Percentiles rank a stretch among this genome's conserved stretches.
Conservation (phyloP, 2,113 vertebrate species). For the Spermophilus dauricus region DNA sequence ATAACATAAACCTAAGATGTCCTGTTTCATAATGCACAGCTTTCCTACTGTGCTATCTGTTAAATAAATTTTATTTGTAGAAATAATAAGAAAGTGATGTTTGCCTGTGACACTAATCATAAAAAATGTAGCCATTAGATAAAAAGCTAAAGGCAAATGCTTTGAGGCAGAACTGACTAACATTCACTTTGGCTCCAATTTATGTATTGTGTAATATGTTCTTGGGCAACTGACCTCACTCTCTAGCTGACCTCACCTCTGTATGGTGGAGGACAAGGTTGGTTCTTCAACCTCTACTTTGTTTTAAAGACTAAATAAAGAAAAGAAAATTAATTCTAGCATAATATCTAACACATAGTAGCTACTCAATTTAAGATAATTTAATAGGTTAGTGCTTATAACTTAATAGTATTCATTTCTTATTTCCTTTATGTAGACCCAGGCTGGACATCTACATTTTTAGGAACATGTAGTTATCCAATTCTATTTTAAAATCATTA, state of each 20-base stretch:
- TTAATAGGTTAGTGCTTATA: neutral
- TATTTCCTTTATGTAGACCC: neutral
- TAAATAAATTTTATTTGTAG: neutral
- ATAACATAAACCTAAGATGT: neutral
- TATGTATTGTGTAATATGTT: neutral
- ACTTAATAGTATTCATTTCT: neutral
- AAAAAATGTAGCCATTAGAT: neutral
- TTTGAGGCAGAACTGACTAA: neutral
- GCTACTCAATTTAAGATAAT: neutral
- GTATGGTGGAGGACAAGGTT: accelerated
- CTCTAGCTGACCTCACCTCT: neutral
- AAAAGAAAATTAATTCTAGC: neutral
- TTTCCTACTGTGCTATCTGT: neutral
- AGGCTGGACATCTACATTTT: neutral
- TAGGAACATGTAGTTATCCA: neutral
- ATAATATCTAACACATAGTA: neutral
- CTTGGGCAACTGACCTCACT: neutral
- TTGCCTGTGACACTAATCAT: neutral
- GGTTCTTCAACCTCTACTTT: neutral
- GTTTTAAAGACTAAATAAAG: neutral
- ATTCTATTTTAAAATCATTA: neutral
- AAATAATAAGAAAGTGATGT: neutral
- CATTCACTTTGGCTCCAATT: neutral
- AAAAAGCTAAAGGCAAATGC: neutral
- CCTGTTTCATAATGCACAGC: neutral